phyloP scores from a whole-genome alignment of 2,888 invertebrate species.

The Tetrapedia diversipes region DNA sequence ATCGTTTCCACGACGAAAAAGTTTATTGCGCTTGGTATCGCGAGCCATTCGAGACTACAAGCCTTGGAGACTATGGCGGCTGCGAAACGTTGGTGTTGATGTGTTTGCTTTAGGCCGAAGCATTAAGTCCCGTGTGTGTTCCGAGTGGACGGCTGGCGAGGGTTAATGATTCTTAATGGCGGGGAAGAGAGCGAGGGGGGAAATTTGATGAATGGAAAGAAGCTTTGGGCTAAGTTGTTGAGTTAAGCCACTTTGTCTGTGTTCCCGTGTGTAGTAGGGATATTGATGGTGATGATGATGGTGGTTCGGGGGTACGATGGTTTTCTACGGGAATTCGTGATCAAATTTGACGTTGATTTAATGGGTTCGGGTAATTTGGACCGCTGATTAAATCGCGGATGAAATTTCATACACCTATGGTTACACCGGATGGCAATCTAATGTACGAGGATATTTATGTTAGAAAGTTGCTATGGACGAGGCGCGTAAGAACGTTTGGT shows the following conservation, averaged over 20 bases:
- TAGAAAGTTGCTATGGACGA: too few species aligned
- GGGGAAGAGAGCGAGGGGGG: not conserved
- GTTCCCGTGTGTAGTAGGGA: not conserved
- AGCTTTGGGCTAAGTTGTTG: not conserved
- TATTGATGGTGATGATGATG: not conserved
- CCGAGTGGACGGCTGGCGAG: not conserved
- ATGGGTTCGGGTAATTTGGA: too few species aligned
- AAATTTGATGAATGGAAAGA: not conserved
- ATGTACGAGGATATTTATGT: too few species aligned
- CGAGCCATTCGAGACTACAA: not conserved
- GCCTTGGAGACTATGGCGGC: not conserved
- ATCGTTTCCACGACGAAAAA: conserved; percentile 23
- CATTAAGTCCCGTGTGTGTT: not conserved
- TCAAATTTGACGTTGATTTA: not conserved
- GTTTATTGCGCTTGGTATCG: conserved; percentile 33
- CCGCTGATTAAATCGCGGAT: too few species aligned
- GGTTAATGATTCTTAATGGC: conserved; percentile 7
- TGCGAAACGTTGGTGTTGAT: not conserved
- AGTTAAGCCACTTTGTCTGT: not conserved
- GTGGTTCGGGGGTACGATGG: not conserved
- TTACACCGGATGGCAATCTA: too few species aligned
- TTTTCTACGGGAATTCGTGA: not conserved
- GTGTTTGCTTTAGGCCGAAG: not conserved
- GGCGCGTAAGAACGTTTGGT: too few species aligned
- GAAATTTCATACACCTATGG: too few species aligned